Percentiles rank a stretch among this genome's conserved stretches.
These are phyloP conservation scores for Threskiornis aethiopicus DNA, from an alignment of 2,797 vertebrate species.

Conservation along the genomic window DNA sequence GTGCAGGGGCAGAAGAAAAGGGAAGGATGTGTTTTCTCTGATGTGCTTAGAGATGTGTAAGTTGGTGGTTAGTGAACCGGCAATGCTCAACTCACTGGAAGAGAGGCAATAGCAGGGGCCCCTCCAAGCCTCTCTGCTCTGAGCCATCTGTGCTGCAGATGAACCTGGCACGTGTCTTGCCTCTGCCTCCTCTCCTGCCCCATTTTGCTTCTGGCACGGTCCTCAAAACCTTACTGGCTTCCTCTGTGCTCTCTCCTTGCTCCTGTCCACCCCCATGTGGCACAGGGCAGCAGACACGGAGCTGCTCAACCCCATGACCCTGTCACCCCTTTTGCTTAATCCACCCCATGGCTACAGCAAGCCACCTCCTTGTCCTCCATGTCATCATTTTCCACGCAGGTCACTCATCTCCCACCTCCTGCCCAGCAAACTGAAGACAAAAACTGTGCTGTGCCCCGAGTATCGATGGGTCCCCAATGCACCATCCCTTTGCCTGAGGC, in stretches of 20 bases:
- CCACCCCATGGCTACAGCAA: background rate
- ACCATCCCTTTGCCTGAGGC: background rate
- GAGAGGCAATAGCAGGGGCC: too few relatives aligned
- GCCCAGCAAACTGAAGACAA: background rate
- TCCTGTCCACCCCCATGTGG: background rate
- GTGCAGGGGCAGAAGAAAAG: background rate
- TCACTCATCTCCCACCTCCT: background rate
- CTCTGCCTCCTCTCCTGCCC: background rate
- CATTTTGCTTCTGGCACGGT: background rate
- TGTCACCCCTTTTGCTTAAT: background rate
- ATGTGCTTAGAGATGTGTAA: background rate
- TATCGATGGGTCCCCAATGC: background rate
- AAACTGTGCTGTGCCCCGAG: background rate
- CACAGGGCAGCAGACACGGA: background rate
- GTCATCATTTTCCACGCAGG: background rate
- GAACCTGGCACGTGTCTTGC: background rate
- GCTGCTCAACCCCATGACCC: background rate
- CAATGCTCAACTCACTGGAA: background rate
- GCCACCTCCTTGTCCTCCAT: background rate
- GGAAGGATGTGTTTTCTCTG: background rate
- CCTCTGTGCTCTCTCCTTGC: background rate
- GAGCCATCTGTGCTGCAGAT: background rate
- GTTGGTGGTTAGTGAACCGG: background rate
- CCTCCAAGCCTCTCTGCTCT: background rate
- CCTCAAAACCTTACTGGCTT: background rate